Base-by-base conservation (phyloP, 2,113 vertebrate genomes). In the Lagopus leucura region DNA sequence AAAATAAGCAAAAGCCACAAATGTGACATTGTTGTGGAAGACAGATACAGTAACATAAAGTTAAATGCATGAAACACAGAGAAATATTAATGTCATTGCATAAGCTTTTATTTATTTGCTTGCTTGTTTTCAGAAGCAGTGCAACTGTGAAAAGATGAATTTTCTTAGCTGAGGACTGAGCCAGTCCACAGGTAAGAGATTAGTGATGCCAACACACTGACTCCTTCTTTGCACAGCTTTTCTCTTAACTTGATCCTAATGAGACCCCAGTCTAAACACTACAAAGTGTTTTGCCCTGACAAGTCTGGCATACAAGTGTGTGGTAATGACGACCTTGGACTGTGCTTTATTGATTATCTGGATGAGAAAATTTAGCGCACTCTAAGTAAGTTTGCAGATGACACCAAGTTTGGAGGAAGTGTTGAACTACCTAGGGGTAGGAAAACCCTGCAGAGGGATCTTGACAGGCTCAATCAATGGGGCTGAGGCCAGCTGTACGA, bases 201-300 rank as follows among this genome's bases (percentile, higher is more conserved):
- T 11, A 34, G 10, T 4, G 0, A 70, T 22, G 73, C 5, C 13
- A 70, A 15, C 3, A 4, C 21, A 16, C 17, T 13, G 38, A 27
- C 1, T 43, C 30, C 25, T 9, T 82, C 67, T 88, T 88, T 77
- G 8, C 25, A 61, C 0, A 1, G 15, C 5, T 22, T 63, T 75
- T 79, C 16, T 76, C 58, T 47, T 42, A 24, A 10, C 6, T 13
- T 16, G 48, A 43, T 12, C 8, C 14, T 25, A 72, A 66, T 4
- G 19, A 84, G 7, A 69, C 7, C 6, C 8, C 42, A 78, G 3
- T 2, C 6, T 3, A 4, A 80, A 70, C 17, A 48, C 1, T 66
- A 16, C 11, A 18, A 66, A 65, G 10, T 57, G 25, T 25, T 88
- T 91, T 87, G 50, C 19, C 15, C 22, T 28, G 22, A 54, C 3